Percentiles rank a stretch among this genome's conserved stretches.
Conservation (phyloP, 2,797 vertebrate species). For the Syndactyla subalaris region DNA sequence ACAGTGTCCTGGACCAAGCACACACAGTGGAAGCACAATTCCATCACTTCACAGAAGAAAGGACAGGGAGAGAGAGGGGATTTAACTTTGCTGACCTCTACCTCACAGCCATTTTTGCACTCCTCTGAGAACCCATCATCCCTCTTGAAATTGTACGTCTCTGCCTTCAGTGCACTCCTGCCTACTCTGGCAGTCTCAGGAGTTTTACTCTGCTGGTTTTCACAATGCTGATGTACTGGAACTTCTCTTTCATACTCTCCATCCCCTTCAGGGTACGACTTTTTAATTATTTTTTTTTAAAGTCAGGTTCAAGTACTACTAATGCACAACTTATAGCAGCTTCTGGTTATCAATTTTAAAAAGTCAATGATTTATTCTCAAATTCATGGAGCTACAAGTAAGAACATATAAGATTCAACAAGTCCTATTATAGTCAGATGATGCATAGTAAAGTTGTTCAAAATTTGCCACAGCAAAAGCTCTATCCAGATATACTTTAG, state of each 20-base stretch:
- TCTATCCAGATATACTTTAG: neutral
- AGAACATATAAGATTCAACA: neutral
- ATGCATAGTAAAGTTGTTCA: neutral
- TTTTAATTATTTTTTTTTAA: neutral
- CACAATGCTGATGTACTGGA: neutral
- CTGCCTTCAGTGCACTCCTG: neutral
- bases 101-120: neutral
- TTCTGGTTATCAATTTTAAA: neutral
- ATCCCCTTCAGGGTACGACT: neutral
- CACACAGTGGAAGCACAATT: neutral
- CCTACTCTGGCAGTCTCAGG: neutral
- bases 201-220: neutral
- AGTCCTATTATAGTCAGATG: neutral
- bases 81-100: neutral
- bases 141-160: rapidly evolving
- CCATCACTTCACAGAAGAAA: neutral
- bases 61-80: neutral
- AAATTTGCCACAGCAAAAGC: neutral
- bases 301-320: neutral
- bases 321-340: neutral
- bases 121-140: neutral
- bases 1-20: neutral
- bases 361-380: neutral
- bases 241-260: neutral
- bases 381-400: neutral